Evolutionary conservation across 2,888 invertebrate genomes (phyloP).

Genomic region (Drosophila kokeensis): DNA sequence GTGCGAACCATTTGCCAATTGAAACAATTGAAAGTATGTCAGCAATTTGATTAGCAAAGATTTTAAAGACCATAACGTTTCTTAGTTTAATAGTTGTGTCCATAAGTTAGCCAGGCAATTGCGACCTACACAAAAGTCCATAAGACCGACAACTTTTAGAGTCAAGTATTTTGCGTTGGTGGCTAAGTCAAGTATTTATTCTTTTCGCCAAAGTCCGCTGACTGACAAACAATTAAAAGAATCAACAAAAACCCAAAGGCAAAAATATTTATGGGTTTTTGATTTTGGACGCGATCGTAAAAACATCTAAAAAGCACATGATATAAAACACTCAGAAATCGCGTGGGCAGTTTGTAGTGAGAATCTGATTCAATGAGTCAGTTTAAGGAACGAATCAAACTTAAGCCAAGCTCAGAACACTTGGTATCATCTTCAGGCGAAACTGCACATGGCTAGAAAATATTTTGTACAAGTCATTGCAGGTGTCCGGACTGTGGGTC

Average conservation of each 20-base stretch:
- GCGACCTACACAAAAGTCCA: slow-evolving; percentile 44
- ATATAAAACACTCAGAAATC: slow-evolving; percentile 53
- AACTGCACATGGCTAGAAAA: slow-evolving; percentile 23
- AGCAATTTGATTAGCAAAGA: slow-evolving; percentile 35
- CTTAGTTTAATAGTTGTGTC: slow-evolving; percentile 17
- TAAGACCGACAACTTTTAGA: neutral
- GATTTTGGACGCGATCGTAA: slow-evolving; percentile 52
- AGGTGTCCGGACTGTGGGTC: slow-evolving; percentile 56
- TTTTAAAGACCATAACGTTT: slow-evolving; percentile 14
- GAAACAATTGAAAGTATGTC: slow-evolving; percentile 31
- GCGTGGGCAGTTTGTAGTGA: slow-evolving; percentile 66
- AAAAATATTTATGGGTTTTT: slow-evolving; percentile 45
- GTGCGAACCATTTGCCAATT: slow-evolving; percentile 18
- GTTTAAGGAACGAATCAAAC: slow-evolving; percentile 1
- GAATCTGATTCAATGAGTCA: slow-evolving; percentile 46
- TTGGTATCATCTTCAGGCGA: slow-evolving; percentile 35
- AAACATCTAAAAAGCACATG: slow-evolving; percentile 50
- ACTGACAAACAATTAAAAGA: slow-evolving; percentile 29
- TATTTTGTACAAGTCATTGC: slow-evolving; percentile 71
- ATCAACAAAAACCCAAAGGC: slow-evolving; percentile 12
- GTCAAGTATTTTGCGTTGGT: slow-evolving; percentile 48
- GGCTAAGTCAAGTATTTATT: slow-evolving; percentile 26
- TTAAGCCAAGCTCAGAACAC: slow-evolving; percentile 5
- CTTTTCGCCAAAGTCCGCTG: slow-evolving; percentile 43
- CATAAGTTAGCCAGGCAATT: slow-evolving; percentile 29